These are phyloP conservation scores for Oxyruncus cristatus DNA, from an alignment of 2,113 vertebrate species.

Conservation along the genomic window DNA sequence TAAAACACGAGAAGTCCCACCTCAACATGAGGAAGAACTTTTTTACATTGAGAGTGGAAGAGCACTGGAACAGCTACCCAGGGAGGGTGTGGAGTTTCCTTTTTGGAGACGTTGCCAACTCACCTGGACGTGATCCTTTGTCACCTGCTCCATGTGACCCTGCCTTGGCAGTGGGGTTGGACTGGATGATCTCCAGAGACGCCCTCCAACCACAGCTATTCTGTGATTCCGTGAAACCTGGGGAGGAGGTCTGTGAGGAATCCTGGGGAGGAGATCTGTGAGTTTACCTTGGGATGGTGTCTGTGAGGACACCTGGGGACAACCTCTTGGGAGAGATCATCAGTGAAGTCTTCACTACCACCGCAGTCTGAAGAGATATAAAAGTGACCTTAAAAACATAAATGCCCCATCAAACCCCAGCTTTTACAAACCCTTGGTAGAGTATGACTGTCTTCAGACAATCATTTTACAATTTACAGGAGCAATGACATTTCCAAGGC, in stretches of 20 bases:
- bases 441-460: not conserved
- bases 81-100: not conserved
- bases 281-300: not conserved
- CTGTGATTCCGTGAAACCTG: not conserved
- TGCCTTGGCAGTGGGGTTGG: not conserved
- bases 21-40: not conserved
- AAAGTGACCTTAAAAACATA: not conserved
- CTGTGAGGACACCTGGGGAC: not conserved
- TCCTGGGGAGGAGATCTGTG: not conserved
- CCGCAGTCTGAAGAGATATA: not conserved
- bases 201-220: not conserved
- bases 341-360: fast-evolving
- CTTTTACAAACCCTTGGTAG: not conserved
- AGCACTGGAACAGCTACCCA: not conserved
- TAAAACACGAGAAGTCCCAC: not conserved
- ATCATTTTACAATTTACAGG: not conserved
- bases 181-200: not conserved
- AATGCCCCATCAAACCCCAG: fast-evolving
- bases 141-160: not conserved
- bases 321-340: fast-evolving
- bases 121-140: not conserved
- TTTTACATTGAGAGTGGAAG: not conserved
- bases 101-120: not conserved
- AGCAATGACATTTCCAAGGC: not conserved
- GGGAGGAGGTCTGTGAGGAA: too few relatives aligned